Percentiles rank a stretch among this genome's conserved stretches.
Evolutionary conservation across 2,113 vertebrate species (phyloP).

Genomic region (Cyprinodon brontotheroides): DNA sequence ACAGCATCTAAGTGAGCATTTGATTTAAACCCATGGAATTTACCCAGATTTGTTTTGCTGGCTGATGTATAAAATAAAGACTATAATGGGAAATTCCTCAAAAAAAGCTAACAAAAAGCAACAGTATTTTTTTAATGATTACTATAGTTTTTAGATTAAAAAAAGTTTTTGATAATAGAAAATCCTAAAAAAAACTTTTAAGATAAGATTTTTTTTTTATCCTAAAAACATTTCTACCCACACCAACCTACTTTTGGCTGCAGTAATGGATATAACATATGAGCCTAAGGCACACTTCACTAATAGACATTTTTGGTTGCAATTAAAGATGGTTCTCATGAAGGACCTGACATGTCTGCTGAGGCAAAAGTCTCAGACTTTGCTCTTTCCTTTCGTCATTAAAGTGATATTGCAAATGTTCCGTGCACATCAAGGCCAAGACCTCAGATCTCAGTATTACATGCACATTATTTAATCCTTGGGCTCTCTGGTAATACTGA

Average conservation of each 20-base stretch:
- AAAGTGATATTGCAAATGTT: conserved; percentile 74
- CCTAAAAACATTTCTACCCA: conserved; percentile 18
- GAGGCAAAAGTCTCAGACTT: conserved; percentile 56
- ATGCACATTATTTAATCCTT: conserved; percentile 76
- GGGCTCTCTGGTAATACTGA: conserved; percentile 72
- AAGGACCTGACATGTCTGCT: conserved; percentile 70
- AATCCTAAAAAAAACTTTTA: background rate
- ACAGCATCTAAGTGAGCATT: conserved; percentile 43
- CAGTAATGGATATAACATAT: conserved; percentile 60
- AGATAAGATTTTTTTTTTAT: conserved; percentile 7
- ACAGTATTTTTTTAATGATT: background rate
- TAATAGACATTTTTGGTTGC: conserved; percentile 78
- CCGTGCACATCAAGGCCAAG: conserved; percentile 74
- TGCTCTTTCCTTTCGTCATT: conserved; percentile 60
- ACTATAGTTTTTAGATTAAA: background rate
- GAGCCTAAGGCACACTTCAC: conserved; percentile 59
- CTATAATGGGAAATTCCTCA: conserved; percentile 21
- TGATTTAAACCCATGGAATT: conserved; percentile 47
- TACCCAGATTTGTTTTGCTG: conserved; percentile 34
- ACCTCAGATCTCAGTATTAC: conserved; percentile 74
- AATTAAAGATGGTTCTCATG: conserved; percentile 77
- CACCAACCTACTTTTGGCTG: conserved; percentile 46
- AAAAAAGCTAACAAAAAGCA: conserved; percentile 7
- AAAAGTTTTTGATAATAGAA: background rate
- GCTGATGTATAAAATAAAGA: conserved; percentile 2